Conservation (phyloP, 2,888 invertebrate species). For the Scaeva pyrastri region DNA sequence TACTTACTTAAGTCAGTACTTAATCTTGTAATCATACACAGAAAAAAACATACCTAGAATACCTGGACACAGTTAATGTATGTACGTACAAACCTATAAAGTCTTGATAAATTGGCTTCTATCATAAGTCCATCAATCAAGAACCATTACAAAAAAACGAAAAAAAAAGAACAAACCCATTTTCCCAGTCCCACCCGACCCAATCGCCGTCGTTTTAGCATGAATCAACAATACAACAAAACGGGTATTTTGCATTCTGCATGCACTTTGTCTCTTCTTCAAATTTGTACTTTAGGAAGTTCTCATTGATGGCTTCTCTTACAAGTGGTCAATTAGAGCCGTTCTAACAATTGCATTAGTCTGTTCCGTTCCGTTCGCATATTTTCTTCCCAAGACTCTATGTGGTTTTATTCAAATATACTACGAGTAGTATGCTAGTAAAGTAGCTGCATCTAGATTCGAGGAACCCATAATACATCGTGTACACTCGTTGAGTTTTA, state of each 20-base stretch:
- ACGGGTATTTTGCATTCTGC: neutral
- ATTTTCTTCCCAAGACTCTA: conserved; percentile 48
- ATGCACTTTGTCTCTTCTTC: neutral
- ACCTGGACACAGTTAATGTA: too few species aligned
- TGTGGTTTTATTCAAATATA: conserved; percentile 1
- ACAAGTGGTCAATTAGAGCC: conserved; percentile 65
- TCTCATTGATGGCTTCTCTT: conserved; percentile 58
- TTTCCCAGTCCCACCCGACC: neutral
- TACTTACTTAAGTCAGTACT: too few species aligned
- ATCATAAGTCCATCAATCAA: conserved; percentile 15
- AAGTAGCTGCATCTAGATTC: neutral
- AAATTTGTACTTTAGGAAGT: conserved; percentile 56
- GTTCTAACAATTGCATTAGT: conserved; percentile 42
- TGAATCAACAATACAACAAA: neutral
- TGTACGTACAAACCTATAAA: too few species aligned
- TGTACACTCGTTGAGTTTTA: neutral
- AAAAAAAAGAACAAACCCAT: neutral
- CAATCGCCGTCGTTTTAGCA: neutral
- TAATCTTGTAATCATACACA: too few species aligned
- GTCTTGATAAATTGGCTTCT: neutral
- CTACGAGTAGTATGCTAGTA: too few species aligned
- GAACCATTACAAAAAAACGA: neutral
- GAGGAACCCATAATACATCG: conserved; percentile 1
- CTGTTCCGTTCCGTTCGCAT: conserved; percentile 18
- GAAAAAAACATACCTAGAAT: too few species aligned